Evolutionary conservation across 2,888 invertebrate species (phyloP).

Genomic region (Rhaphigaster nebulosa): DNA sequence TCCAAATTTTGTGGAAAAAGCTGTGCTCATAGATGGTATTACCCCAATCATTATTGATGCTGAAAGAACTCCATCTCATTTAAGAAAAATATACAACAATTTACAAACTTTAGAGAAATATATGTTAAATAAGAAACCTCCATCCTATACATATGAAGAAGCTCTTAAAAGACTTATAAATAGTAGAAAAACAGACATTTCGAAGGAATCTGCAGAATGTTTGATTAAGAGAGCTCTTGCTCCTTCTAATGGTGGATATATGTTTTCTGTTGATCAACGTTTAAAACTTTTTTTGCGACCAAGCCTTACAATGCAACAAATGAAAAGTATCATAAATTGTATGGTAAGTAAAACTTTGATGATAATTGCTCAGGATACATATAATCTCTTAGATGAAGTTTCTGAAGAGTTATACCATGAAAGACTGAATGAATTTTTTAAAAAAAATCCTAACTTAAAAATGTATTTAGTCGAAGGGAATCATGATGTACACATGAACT

Average conservation of each 20-base stretch:
- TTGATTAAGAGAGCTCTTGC: constrained; percentile 65
- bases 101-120: constrained; percentile 65
- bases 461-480: constrained; percentile 65
- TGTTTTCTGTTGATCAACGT: constrained; percentile 67
- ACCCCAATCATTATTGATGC: constrained; percentile 64
- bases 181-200: constrained; percentile 64
- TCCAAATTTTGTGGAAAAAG: constrained; percentile 67
- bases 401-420: constrained; percentile 54
- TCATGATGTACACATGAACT: constrained; percentile 66
- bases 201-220: constrained; percentile 65
- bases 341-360: constrained; percentile 64
- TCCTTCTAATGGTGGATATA: constrained; percentile 64
- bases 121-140: constrained; percentile 63
- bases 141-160: constrained; percentile 66
- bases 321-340: constrained; percentile 63
- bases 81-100: constrained; percentile 64
- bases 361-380: constrained; percentile 65
- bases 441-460: constrained; percentile 59
- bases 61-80: constrained; percentile 62
- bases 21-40: constrained; percentile 67
- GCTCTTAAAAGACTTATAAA: constrained; percentile 64
- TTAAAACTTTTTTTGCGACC: constrained; percentile 65
- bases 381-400: constrained; percentile 51
- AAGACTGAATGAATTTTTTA: constrained; percentile 58
- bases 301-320: constrained; percentile 64